Evolutionary conservation across 2,113 vertebrate species (phyloP).

Genomic region (Vidua macroura): DNA sequence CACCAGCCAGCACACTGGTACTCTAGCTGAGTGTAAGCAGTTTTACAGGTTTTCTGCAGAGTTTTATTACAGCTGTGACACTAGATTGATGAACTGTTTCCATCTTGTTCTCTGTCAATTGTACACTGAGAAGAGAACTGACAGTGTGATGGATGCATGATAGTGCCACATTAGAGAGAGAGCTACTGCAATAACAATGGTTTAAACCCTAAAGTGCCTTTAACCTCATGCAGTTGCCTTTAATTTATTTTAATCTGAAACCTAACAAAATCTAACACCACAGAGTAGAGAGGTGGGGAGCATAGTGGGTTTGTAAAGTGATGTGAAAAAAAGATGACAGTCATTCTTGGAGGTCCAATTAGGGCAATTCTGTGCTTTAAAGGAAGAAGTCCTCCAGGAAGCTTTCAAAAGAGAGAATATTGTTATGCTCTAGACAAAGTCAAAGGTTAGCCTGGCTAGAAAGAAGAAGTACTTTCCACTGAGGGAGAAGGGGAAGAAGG

Average conservation of each 20-base stretch:
- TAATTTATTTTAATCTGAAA: slow-evolving; percentile 68
- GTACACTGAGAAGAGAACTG: slow-evolving; percentile 70
- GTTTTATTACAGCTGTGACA: slow-evolving; percentile 77
- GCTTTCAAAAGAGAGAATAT: slow-evolving; percentile 61
- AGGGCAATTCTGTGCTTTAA: slow-evolving; percentile 62
- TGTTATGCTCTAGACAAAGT: slow-evolving; percentile 63
- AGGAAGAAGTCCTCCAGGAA: slow-evolving; percentile 69
- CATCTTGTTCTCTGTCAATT: slow-evolving; percentile 77
- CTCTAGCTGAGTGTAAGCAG: slow-evolving; percentile 59
- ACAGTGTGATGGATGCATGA: slow-evolving; percentile 74
- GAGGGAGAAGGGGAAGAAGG: slow-evolving; percentile 59
- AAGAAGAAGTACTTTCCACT: slow-evolving; percentile 61
- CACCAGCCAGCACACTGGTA: slow-evolving; percentile 39
- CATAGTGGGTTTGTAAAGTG: background rate
- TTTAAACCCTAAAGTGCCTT: slow-evolving; percentile 11
- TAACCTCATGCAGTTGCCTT: slow-evolving; percentile 40
- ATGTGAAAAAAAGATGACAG: slow-evolving; percentile 17
- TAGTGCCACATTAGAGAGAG: slow-evolving; percentile 54
- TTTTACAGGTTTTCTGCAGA: slow-evolving; percentile 75
- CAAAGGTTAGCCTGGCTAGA: slow-evolving; percentile 67
- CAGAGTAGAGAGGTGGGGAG: background rate
- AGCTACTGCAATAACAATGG: slow-evolving; percentile 61
- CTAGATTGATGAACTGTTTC: slow-evolving; percentile 79
- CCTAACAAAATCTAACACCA: slow-evolving; percentile 9
- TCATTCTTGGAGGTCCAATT: slow-evolving; percentile 56